Base-by-base conservation (phyloP, 2,797 vertebrate species). In the Perodicticus potto region DNA sequence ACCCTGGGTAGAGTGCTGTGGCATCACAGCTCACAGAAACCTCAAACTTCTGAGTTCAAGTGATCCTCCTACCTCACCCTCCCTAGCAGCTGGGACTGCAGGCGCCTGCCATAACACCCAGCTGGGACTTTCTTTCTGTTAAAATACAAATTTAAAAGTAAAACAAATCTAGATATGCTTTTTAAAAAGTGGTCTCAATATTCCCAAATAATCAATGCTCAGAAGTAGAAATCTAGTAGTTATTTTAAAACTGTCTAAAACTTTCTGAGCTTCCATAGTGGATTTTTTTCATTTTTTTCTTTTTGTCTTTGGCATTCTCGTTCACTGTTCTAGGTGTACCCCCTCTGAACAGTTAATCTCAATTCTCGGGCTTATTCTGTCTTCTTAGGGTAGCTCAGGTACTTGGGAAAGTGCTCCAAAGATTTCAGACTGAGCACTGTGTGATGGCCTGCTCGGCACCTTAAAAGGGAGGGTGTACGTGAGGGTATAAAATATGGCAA, bases 121-220 rank as follows among this genome's bases (percentile, higher is more conserved):
- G 16, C 49, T 53, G 49, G 27, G 83, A 5, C 17, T 95, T 93
- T 59, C 10, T 69, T 34, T 69, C 67, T 80, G 32, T 40, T 95
- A 80, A 93, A 49, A 55, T 63, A 91, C 74, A 94, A 89, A 45
- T 27, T 89, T 13, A 76, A 96, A 92, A 93, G 16, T 7, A 70
- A 89, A 69, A 83, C 53, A 80, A 89, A 86, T 78, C 0, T 49
- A 93, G 40, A n/a, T 13, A 22, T 81, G 22, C 37, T 80, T 27
- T 34, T 1, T 11, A 76, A 84, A 84, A 85, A 70, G 40, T 34
- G 22, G 89, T 20, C 17, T 94, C 20, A 45, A 0, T 67, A 40
- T 89, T 95, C 85, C 43, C 55, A 37, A 67, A 53, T 89, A 37
- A 20, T 43, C 4, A 55, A 53, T 91, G 49, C 16, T 43, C 6